These are phyloP conservation scores for Tetrax tetrax DNA, from an alignment of 2,113 vertebrate species.

Conservation along the genomic window DNA sequence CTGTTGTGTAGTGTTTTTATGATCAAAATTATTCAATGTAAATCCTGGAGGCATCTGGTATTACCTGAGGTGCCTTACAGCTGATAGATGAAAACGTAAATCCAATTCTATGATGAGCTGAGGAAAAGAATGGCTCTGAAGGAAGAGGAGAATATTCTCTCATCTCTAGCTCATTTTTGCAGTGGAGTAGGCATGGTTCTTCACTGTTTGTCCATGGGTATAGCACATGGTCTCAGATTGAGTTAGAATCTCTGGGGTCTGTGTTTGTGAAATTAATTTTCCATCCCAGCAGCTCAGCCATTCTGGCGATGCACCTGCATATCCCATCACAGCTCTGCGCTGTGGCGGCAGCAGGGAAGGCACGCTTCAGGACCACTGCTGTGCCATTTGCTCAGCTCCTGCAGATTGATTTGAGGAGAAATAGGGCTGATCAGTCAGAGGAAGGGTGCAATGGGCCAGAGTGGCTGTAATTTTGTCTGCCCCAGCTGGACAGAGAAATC, in stretches of 20 bases:
- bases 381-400: not conserved
- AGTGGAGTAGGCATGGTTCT: not conserved
- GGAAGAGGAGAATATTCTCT: not conserved
- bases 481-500: not conserved
- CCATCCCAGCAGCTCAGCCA: not conserved
- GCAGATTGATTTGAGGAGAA: not conserved
- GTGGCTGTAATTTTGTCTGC: not conserved
- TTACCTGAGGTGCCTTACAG: not conserved
- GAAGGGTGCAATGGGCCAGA: not conserved
- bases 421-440: not conserved
- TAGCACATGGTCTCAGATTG: not conserved
- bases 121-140: not conserved
- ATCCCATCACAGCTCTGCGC: not conserved
- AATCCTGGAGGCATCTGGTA: not conserved
- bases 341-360: not conserved
- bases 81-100: not conserved
- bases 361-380: rapidly evolving
- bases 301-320: not conserved
- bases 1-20: not conserved
- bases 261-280: not conserved
- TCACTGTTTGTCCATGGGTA: not conserved
- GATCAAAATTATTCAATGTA: not conserved
- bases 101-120: not conserved
- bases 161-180: not conserved
- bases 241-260: not conserved